Percentiles rank a stretch among this genome's conserved stretches.
Evolutionary conservation across 1,140 invertebrate species (phyloP).

Genomic region (Gyrodactylus salaris): DNA sequence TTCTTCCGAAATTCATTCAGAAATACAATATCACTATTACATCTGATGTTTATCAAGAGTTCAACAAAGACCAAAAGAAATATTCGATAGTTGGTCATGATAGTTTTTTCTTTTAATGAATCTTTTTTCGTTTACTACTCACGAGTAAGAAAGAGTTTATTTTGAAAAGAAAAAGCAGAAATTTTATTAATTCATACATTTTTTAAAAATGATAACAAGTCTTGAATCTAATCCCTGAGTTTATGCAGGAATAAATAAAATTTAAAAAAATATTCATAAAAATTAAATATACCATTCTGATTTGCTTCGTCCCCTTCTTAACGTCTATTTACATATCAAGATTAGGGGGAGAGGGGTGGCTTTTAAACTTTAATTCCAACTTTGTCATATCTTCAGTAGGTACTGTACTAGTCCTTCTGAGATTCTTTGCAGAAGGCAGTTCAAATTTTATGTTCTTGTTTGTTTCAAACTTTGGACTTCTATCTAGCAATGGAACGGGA

Average conservation of each 20-base stretch:
- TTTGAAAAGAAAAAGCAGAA: no score
- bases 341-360: background rate
- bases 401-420: background rate
- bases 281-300: background rate
- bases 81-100: no score
- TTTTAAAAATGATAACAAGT: background rate
- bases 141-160: no score
- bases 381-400: background rate
- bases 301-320: background rate
- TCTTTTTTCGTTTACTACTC: no score
- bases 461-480: background rate
- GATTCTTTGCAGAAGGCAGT: background rate
- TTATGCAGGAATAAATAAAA: background rate
- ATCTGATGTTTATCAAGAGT: no score
- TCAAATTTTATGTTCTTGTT: background rate
- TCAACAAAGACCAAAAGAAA: no score
- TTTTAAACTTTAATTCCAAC: background rate
- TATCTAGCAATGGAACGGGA: background rate
- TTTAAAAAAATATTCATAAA: background rate
- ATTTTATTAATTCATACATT: background rate
- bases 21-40: no score
- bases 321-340: background rate
- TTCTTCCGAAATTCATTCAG: no score
- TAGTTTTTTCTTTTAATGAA: no score
- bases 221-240: no score